A percentile compares a stretch with the other conserved stretches of the same genome.
phyloP scores from a whole-genome alignment of 2,113 vertebrate species.

The Plotosus lineatus region DNA sequence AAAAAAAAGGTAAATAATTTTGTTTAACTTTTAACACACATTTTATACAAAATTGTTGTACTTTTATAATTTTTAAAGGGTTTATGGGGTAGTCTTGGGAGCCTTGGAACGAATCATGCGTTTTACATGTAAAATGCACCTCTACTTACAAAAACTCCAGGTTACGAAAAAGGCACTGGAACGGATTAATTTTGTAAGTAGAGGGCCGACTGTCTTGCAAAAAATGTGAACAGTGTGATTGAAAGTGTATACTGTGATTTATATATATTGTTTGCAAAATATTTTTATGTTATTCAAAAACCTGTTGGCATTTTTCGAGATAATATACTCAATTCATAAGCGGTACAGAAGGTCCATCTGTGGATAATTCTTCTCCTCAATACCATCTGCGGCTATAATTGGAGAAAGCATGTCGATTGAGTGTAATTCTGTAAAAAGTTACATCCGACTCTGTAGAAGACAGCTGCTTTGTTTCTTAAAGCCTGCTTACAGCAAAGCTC shows the following conservation, averaged over 20 bases:
- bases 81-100: too few relatives aligned
- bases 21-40: too few relatives aligned
- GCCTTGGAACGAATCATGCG: too few relatives aligned
- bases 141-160: too few relatives aligned
- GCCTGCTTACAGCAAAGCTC: slow-evolving; percentile 15
- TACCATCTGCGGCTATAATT: slow-evolving; percentile 6
- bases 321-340: background rate
- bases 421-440: slow-evolving; percentile 18
- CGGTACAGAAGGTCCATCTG: background rate
- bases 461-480: slow-evolving; percentile 12
- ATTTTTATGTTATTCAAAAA: background rate
- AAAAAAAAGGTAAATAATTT: too few relatives aligned
- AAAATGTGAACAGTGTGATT: background rate
- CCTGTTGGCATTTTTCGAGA: background rate
- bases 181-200: too few relatives aligned
- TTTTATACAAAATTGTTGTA: too few relatives aligned
- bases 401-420: background rate
- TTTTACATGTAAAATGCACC: too few relatives aligned
- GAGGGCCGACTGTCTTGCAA: background rate
- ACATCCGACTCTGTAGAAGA: background rate
- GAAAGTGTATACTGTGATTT: background rate
- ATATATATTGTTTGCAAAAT: background rate
- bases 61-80: too few relatives aligned
- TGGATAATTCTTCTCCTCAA: slow-evolving; percentile 1
- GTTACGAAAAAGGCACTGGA: too few relatives aligned